phyloP scores from a whole-genome alignment of 2,797 vertebrate species.

The Cyprinodon diabolis region DNA sequence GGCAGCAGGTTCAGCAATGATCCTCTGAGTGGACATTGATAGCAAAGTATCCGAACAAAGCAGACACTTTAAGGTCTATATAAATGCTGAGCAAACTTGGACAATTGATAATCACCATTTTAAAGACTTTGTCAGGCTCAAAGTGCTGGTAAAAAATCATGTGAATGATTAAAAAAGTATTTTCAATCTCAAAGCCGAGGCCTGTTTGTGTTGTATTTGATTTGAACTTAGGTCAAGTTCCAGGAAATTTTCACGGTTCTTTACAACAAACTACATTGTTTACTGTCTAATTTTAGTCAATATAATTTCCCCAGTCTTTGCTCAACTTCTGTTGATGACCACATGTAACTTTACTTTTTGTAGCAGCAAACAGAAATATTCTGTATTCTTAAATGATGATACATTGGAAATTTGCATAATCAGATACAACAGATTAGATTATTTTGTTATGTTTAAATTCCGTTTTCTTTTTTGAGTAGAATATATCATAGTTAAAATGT shows the following conservation, averaged over 20 bases:
- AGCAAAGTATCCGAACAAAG: neutral
- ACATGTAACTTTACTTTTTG: neutral
- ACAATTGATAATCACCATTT: constrained; percentile 6
- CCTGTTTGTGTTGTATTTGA: constrained; percentile 4
- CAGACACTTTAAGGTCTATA: neutral
- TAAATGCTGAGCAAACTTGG: neutral
- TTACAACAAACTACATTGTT: neutral
- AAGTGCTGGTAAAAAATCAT: neutral
- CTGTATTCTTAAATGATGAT: no score
- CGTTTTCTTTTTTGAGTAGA: neutral
- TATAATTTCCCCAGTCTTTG: neutral
- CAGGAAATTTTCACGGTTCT: neutral
- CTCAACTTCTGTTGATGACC: neutral
- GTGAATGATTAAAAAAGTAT: neutral
- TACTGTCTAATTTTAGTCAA: constrained; percentile 2
- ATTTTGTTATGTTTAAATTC: neutral
- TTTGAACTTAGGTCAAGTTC: constrained; percentile 7
- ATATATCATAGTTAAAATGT: neutral
- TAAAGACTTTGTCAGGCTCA: neutral
- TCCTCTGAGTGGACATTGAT: constrained; percentile 24
- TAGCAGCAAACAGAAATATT: neutral
- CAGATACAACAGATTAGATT: neutral
- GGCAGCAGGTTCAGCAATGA: constrained; percentile 5
- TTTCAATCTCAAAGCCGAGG: neutral
- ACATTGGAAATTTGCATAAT: neutral